Evolutionary conservation across 2,797 vertebrate genomes (phyloP), one percentile per base, ranked within the genome.

Genomic region (Amphiprion clarkii): DNA sequence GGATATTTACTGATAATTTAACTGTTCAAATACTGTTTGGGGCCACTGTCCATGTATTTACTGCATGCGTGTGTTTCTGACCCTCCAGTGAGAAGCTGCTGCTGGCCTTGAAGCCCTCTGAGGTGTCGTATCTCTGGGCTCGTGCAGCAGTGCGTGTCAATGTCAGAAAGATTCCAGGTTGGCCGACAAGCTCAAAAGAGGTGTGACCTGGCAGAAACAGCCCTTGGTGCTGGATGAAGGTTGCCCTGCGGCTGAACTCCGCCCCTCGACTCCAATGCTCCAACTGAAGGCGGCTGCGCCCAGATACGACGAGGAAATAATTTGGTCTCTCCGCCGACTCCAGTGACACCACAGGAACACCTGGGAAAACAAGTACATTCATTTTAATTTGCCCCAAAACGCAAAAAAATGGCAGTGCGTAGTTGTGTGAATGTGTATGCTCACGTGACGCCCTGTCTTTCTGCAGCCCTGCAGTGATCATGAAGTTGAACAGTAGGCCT

Each of bases 321-420:
- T 99, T 99, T 31, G 98, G 98, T 65, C 98, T 96, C 90, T 99
- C 97, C 2, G 98, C 98, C 76, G 97, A 99, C 83, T 99, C 98
- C 85, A 99, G 84, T 1, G 97, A 99, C 87, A 99, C 93, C 58
- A 97, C 92, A 31, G 96, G 94, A 21, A 96, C 76, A 23, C 96
- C 98, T 99, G 85, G 7, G 21, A 46, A 65, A 56, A 74, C 1
- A 39, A 68, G 23, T 0, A 3, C 59, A 59, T 2, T 13, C 5
- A 16, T 1, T 6, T 64, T 71, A 69, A 67, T 71, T 54, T 36
- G 29, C 2, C 1, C 1, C 2, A 25, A 33, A 61, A 29, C 4
- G 21, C 6, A 57, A 21, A 53, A 53, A 7, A 59, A 39, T 9
- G 14, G 3, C 6, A 29, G 12, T 16, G 21, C 39, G 12, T 39